These are phyloP conservation scores for Centropus unirufus DNA, from an alignment of 2,113 vertebrate species.

Conservation along the genomic window DNA sequence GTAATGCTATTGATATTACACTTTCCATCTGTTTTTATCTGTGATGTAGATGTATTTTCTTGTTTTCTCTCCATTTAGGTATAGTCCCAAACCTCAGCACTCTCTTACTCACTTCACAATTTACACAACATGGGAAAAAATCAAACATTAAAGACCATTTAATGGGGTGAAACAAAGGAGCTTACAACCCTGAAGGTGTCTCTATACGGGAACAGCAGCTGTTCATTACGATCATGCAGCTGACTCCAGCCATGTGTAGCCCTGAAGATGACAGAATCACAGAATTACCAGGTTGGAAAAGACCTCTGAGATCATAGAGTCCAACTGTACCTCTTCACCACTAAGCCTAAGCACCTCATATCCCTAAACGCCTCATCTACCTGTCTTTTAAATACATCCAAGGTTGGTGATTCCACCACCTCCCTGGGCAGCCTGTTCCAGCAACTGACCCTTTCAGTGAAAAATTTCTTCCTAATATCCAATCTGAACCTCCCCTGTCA, in stretches of 20 bases:
- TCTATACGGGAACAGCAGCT: neutral
- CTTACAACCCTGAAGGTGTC: neutral
- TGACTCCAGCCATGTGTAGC: neutral
- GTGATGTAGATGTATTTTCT: neutral
- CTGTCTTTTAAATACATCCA: too few species aligned
- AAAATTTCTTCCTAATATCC: too few species aligned
- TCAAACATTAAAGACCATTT: neutral
- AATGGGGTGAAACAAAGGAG: neutral
- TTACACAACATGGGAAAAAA: neutral
- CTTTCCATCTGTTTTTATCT: neutral
- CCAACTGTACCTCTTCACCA: too few species aligned
- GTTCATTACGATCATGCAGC: neutral
- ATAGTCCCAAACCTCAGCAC: neutral
- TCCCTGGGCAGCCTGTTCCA: too few species aligned
- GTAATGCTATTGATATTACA: neutral
- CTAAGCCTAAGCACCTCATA: too few species aligned
- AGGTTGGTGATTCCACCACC: too few species aligned
- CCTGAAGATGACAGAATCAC: too few species aligned
- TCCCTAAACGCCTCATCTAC: too few species aligned
- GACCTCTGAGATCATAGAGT: too few species aligned
- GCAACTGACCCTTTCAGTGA: too few species aligned
- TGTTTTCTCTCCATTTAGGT: neutral
- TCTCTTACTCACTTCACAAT: neutral
- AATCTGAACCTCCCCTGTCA: too few species aligned
- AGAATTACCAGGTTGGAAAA: too few species aligned